Percentiles rank a stretch among this genome's conserved stretches.
phyloP scores from a whole-genome alignment of 2,888 invertebrate species.

The Argyresthia goedartella region DNA sequence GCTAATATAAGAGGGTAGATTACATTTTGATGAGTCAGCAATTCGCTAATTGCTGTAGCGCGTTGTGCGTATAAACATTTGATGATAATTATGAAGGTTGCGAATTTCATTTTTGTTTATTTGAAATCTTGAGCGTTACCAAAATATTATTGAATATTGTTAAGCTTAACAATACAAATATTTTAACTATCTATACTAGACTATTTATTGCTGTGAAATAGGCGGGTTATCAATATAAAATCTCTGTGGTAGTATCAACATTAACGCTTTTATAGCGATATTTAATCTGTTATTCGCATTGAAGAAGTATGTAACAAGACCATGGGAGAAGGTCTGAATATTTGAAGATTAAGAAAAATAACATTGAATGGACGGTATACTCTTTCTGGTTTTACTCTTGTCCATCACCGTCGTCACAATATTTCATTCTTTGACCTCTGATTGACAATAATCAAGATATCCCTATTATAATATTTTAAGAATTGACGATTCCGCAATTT shows the following conservation, averaged over 20 bases:
- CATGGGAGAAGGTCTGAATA: not conserved
- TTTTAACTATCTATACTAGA: slow-evolving; percentile 61
- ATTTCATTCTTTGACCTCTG: not conserved
- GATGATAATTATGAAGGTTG: too few relatives aligned
- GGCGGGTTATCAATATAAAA: slow-evolving; percentile 61
- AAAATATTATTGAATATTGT: slow-evolving; percentile 29
- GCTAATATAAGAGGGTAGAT: not conserved
- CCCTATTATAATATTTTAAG: slow-evolving; percentile 13
- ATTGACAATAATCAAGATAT: slow-evolving; percentile 2
- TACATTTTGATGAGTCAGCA: not conserved
- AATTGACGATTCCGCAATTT: slow-evolving; percentile 28
- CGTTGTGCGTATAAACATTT: not conserved
- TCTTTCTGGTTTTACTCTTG: not conserved
- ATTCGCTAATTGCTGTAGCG: not conserved
- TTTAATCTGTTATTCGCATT: not conserved
- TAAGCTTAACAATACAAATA: slow-evolving; percentile 49
- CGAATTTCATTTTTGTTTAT: not conserved
- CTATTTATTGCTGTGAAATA: slow-evolving; percentile 70
- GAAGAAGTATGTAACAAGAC: not conserved
- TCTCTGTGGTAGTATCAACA: slow-evolving; percentile 40
- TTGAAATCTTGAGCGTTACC: slow-evolving; percentile 29
- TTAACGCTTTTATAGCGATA: slow-evolving; percentile 9
- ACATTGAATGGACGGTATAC: slow-evolving; percentile 2
- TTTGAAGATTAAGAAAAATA: not conserved
- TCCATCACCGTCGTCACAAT: not conserved